Evolutionary conservation across 2,888 invertebrate genomes (phyloP).

Genomic region (Hymenopus coronatus): DNA sequence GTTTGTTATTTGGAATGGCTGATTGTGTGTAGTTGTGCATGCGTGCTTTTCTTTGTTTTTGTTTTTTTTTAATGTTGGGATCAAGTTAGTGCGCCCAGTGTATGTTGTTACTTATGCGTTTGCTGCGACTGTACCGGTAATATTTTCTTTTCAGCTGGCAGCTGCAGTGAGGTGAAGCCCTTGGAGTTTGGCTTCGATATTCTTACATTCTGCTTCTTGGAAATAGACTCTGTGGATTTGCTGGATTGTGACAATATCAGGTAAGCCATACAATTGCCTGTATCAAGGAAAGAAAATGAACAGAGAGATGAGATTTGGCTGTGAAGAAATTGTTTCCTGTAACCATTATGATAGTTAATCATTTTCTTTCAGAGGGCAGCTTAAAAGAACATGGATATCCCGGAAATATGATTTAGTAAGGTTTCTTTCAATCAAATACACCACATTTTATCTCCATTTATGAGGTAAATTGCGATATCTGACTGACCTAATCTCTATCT

Average conservation of each 20-base stretch:
- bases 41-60: no score
- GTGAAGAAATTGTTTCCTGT: not conserved
- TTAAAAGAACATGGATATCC: not conserved
- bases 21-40: no score
- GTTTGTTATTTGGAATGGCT: no score
- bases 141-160: not conserved
- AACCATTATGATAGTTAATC: not conserved
- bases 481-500: no score
- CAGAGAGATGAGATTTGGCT: not conserved
- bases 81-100: no score
- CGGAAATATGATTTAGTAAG: not conserved
- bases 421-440: no score
- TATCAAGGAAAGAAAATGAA: not conserved
- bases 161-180: slow-evolving; percentile 18
- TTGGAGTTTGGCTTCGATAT: slow-evolving; percentile 24
- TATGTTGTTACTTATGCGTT: no score
- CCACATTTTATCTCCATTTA: no score
- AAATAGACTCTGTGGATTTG: slow-evolving; percentile 10
- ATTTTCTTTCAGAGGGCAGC: not conserved
- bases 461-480: no score
- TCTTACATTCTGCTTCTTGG: slow-evolving; percentile 10
- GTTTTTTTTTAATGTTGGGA: no score
- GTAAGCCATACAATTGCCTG: not conserved
- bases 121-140: not conserved
- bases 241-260: slow-evolving; percentile 17